Base-by-base conservation (phyloP, 1,140 invertebrate genomes). In the Periplaneta americana region DNA sequence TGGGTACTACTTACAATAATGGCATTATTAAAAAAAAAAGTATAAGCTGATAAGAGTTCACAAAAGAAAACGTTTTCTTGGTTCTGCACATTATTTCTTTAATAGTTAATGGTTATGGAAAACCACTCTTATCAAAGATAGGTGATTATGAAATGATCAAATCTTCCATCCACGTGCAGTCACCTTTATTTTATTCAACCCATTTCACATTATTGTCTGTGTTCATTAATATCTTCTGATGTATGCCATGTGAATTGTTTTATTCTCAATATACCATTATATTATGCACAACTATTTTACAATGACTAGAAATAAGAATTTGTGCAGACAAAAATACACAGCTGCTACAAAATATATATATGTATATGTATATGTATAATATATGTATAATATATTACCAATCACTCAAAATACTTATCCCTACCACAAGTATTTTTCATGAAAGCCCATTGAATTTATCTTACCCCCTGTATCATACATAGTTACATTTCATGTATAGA, bases 251-350 rank as follows among this genome's bases (percentile, higher is more conserved):
- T 57, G 57, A 33, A 34, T 32, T 48, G 33, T 80, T 33, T 18
- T 37, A 48, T 34, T 33, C 33, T 57, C 28, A 18, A 37, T 34
- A 28, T 78, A 37, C 17, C 22, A 28, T 28, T 34, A 78, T 78
- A 37, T 78, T 35, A 17, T n/a, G 22, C 33, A 22, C 22, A 48
- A 35, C 28, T 66, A 81, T 81, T 78, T 39, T 78, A 81, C 75
- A 81, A 77, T 81, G 81, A 81, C 81, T 81, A 81, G 81, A 81
- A 78, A 81, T 57, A 81, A 35, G 35, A 32, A 75, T 39, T 81
- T 81, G 81, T 77, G 81, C 81, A 81, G 75, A 78, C 81, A 81
- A 57, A 81, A 78, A 78, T 18, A 57, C 36, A 57, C 48, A 81
- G 75, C 81, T 81, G 81, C 81, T 81, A 81, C 31, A 57, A 77